Conservation (phyloP, 2,888 invertebrate genomes). For the Corbicula japonica region DNA sequence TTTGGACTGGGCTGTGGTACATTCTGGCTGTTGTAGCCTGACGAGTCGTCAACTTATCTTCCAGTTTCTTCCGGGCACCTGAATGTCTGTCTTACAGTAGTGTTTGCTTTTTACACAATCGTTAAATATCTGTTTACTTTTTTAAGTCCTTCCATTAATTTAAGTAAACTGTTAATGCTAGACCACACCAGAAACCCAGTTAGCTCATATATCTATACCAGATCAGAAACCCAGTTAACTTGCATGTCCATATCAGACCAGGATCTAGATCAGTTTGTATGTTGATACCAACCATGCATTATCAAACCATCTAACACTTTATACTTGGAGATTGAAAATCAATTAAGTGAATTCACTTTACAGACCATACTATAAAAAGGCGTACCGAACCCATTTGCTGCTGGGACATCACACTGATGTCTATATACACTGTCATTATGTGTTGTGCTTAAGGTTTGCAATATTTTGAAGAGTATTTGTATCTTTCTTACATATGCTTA, state of each 20-base stretch:
- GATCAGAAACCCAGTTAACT: too few species aligned
- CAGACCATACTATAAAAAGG: slow-evolving; percentile 4
- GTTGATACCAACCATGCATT: slow-evolving; percentile 23
- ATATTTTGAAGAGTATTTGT: slow-evolving; percentile 57
- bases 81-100: too few species aligned
- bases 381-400: not conserved
- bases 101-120: too few species aligned
- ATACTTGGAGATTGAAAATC: not conserved
- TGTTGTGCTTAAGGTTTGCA: slow-evolving; percentile 37
- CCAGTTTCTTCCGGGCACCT: too few species aligned
- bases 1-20: too few species aligned
- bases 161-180: too few species aligned
- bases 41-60: too few species aligned
- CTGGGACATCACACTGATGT: not conserved
- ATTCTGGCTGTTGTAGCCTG: too few species aligned
- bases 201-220: too few species aligned
- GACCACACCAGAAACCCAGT: too few species aligned
- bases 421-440: not conserved
- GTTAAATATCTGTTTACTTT: too few species aligned
- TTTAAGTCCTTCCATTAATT: too few species aligned
- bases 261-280: not conserved
- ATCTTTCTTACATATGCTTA: slow-evolving; percentile 62
- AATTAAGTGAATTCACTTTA: not conserved
- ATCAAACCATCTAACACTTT: slow-evolving; percentile 7
- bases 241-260: not conserved